These are phyloP conservation scores for Paradoxurus hermaphroditus DNA, from an alignment of 2,113 vertebrate species.

Conservation along the genomic window DNA sequence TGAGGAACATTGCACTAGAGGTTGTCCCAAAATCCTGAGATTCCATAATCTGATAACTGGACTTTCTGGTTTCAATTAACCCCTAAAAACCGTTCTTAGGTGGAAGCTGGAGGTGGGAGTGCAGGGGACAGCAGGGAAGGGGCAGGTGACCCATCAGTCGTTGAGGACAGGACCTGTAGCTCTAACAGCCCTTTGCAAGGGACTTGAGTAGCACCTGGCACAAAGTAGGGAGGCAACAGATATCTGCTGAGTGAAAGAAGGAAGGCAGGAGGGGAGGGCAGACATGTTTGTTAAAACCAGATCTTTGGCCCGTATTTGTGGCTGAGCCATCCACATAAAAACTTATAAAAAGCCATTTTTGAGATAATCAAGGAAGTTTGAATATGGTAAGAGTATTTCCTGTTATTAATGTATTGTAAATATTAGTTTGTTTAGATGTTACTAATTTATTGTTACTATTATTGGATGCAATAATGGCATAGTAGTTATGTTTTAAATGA, in stretches of 20 bases:
- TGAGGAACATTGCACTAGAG: not conserved
- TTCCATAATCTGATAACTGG: not conserved
- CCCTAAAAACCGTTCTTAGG: not conserved
- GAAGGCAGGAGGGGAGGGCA: not conserved
- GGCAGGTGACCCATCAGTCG: not conserved
- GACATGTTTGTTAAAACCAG: not conserved
- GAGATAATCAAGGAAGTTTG: not conserved
- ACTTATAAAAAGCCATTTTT: not conserved
- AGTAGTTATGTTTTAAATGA: not conserved
- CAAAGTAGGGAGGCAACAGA: not conserved
- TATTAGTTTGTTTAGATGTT: not conserved
- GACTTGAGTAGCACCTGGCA: too few species aligned
- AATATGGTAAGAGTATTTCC: not conserved
- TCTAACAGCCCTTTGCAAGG: not conserved
- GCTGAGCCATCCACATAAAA: too few species aligned
- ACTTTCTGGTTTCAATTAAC: not conserved
- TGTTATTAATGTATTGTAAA: not conserved
- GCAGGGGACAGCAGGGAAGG: not conserved
- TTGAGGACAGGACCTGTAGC: not conserved
- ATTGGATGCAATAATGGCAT: not conserved
- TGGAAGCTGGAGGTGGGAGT: not conserved
- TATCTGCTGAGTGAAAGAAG: not conserved
- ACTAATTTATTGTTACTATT: not conserved
- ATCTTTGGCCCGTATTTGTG: not conserved
- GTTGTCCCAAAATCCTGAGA: not conserved